Base-by-base conservation (phyloP, 64 coral and sea anemone genomes). In the Porites lutea region DNA sequence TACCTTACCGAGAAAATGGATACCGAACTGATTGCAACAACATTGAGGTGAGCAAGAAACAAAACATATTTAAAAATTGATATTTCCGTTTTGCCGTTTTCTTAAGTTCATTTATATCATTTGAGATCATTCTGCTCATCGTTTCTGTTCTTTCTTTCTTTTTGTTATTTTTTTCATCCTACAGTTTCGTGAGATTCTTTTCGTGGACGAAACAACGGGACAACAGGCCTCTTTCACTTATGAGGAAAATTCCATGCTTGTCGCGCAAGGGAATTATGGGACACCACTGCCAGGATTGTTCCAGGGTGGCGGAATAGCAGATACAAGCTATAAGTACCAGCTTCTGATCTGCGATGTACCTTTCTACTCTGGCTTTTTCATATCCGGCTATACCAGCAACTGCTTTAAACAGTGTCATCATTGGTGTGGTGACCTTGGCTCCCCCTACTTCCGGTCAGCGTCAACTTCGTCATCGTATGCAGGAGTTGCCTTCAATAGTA, bases 391-490 rank as follows among this genome's bases (percentile, higher is more conserved):
- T 18, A 80, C 63, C 15, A 59, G 21, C 2, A 18, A 23, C 51
- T 91, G 89, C 65, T 72, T 82, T 3, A 91, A 91, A 61, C n/a
- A 8, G 0, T 91, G 89, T 46, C 0, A 5, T 21, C 3, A 43
- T 20, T 91, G 89, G 77, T 82, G 89, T 19, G 65, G 59, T 46
- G 89, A 91, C 43, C 2, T 2, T 0, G 6, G 2, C 4, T 72
- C 89, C 72, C 61, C 76, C 7, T 91, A 91, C 77, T 91, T 82
- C 44, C 89, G 77, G 12, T 82, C 89, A 59, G 48, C 89, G 5
- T 14, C 78, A 44, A 52, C 50, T 50, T 4, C 0, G 1, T 2
- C 10, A 2, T 0, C 20, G 13, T 91, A 48, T 49, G 49, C 2
- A 1, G 89, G 89, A 46, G 89, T 91, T 0, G 76, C 89, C 13